phyloP scores from a whole-genome alignment of 2,113 vertebrate genomes.

The Regulus satrapa region DNA sequence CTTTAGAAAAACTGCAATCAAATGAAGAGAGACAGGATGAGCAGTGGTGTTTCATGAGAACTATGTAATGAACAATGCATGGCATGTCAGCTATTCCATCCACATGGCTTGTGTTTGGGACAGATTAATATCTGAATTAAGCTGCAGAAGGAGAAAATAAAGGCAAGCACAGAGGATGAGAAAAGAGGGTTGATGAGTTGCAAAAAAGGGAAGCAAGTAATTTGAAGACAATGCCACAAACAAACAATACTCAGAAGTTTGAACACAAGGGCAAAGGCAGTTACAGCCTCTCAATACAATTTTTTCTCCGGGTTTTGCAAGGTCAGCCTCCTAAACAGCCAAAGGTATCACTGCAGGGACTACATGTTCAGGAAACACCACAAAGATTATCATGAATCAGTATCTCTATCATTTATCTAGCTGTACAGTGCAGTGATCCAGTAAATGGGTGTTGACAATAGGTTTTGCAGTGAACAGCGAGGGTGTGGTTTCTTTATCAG shows the following conservation, averaged over 20 bases:
- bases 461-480: background rate
- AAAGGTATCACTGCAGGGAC: background rate
- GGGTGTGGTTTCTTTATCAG: background rate
- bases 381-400: background rate
- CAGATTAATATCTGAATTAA: background rate
- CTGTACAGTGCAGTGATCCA: background rate
- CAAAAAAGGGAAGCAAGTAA: background rate
- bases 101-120: background rate
- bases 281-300: background rate
- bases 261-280: background rate
- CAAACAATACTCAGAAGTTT: background rate
- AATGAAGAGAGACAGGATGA: background rate
- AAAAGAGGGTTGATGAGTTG: background rate
- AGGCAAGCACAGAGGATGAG: background rate
- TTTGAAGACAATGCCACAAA: background rate
- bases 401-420: background rate
- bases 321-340: background rate
- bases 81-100: conserved; percentile 2
- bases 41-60: background rate
- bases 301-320: background rate
- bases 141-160: background rate
- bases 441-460: background rate
- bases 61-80: background rate
- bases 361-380: background rate
- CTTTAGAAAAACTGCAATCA: background rate